phyloP scores from a whole-genome alignment of 2,113 vertebrate genomes.

The Trochalopteron elliotii region DNA sequence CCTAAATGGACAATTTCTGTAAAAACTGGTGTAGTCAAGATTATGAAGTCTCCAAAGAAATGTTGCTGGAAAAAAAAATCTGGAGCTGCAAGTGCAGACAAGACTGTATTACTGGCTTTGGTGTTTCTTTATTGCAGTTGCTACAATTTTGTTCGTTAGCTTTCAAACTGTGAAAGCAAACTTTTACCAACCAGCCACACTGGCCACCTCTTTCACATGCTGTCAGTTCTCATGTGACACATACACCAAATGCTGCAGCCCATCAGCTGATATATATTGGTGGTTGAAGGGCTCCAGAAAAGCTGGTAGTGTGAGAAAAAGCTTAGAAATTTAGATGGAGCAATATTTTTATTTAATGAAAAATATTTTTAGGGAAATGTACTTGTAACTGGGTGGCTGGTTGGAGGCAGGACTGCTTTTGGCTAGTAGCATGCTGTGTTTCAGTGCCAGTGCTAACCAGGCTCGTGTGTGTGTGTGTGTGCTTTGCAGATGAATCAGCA shows the following conservation, averaged over 20 bases:
- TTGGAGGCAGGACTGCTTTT: neutral
- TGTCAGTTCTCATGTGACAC: neutral
- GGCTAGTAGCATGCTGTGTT: neutral
- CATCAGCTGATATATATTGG: accelerated
- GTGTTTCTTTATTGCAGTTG: neutral
- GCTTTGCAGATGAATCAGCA: slow-evolving; percentile 91
- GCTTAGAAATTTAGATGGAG: neutral
- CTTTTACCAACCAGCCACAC: neutral
- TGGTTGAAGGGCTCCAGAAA: neutral
- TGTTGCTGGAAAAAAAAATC: neutral
- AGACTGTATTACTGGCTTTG: neutral
- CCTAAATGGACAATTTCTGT: neutral
- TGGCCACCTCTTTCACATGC: neutral
- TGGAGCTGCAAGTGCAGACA: neutral
- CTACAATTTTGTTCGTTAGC: neutral
- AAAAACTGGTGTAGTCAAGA: neutral
- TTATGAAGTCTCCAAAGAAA: neutral
- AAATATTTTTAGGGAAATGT: neutral
- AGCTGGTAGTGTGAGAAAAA: neutral
- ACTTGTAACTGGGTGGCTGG: neutral
- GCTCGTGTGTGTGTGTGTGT: neutral
- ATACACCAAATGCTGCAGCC: neutral
- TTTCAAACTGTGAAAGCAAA: neutral
- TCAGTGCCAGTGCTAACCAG: neutral
- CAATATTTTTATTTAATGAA: neutral